Evolutionary conservation across 2,888 invertebrate genomes (phyloP), one percentile per base, ranked within the genome.

Genomic region (Ethmia dodecea): DNA sequence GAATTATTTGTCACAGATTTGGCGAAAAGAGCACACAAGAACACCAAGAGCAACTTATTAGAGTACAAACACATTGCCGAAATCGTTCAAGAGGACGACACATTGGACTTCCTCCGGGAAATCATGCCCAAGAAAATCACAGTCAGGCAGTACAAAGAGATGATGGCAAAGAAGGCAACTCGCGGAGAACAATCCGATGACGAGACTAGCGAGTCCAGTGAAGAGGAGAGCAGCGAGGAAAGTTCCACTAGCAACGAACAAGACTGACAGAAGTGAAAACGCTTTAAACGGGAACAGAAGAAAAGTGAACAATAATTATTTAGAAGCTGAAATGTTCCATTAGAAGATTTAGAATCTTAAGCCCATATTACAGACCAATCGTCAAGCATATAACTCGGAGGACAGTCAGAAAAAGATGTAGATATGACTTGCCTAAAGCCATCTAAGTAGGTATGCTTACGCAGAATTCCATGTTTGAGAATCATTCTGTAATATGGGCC

Each of bases 91-190:
- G 84, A 88, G 3, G 89, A 90, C 43, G 90, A 90, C 30, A 89
- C 88, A 0, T 80, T 93, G 48, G 91, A 91, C 46, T 93, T 93
- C 56, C 70, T 93, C 1, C 79, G 90, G 42, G 92, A 93, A 68
- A 93, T 93, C 43, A 89, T 93, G 83, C 93, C 93, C 1, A 87
- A 89, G 41, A 93, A 93, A 60, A 92, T 93, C 30, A 91, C 92
- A 0, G 92, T 92, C 0, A 76, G 83, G 22, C 88, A 92, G 52
- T 93, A 87, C 42, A 91, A 91, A 55, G 88, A 89, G 53, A 72
- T 92, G 42, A 89, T 92, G 89, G 88, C 89, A 0, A 89, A 87
- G 36, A 91, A 89, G 47, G 67, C 72, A 0, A 46, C 67, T n/a
- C 71, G 55, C 37, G 69, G 66, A 1, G 57, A 56, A 8, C 45